Evolutionary conservation across 2,797 vertebrate genomes (phyloP).

Genomic region (Alectoris magna): DNA sequence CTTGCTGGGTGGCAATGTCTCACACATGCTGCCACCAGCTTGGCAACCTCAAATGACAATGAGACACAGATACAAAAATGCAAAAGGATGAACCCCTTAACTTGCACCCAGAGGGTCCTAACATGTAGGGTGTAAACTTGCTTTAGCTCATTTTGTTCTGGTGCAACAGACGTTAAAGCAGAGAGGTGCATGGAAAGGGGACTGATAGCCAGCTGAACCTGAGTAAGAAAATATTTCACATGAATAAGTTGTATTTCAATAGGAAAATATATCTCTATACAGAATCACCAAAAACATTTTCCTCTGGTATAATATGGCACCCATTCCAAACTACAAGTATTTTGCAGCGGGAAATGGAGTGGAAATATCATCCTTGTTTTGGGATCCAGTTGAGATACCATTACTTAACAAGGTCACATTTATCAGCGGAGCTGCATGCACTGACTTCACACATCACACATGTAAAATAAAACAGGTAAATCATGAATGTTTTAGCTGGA

Average conservation of each 20-base stretch:
- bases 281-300: background rate
- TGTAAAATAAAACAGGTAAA: background rate
- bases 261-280: slow-evolving; percentile 57
- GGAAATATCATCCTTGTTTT: background rate
- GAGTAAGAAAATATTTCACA: background rate
- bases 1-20: background rate
- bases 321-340: rapidly evolving
- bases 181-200: background rate
- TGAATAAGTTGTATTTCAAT: slow-evolving; percentile 50
- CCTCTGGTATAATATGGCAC: background rate
- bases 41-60: background rate
- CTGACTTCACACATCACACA: background rate
- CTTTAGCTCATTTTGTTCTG: background rate
- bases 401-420: background rate
- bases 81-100: background rate
- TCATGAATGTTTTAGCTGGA: background rate
- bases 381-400: background rate
- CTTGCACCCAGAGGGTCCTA: background rate
- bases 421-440: background rate
- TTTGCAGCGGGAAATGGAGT: background rate
- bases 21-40: background rate
- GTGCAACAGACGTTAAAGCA: background rate
- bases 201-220: slow-evolving; percentile 17
- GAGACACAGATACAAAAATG: background rate
- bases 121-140: background rate